Conservation (phyloP, 2,797 vertebrate species). For the Periparus ater region DNA sequence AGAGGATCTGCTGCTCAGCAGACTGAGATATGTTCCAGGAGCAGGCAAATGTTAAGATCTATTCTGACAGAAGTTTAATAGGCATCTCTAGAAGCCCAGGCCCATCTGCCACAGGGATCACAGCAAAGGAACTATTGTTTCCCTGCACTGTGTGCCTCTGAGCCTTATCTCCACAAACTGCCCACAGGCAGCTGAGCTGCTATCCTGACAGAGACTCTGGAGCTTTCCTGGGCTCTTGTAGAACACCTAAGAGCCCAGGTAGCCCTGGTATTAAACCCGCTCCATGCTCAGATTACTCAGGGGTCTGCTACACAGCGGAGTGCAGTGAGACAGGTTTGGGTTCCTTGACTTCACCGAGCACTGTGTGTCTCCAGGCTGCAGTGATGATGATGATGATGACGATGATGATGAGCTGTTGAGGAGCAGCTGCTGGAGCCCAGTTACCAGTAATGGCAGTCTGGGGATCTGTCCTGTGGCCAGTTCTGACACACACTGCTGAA, state of each 20-base stretch:
- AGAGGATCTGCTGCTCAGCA: neutral
- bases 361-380: neutral
- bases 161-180: neutral
- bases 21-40: neutral
- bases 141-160: neutral
- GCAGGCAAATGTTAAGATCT: neutral
- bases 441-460: neutral
- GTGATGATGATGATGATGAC: neutral
- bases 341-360: neutral
- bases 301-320: neutral
- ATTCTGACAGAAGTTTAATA: neutral
- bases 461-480: neutral
- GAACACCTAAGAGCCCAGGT: neutral
- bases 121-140: neutral
- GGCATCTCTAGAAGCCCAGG: neutral
- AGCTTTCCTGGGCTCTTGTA: neutral
- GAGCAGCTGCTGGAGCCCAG: neutral
- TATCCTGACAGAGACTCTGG: neutral
- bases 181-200: neutral
- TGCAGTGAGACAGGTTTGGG: accelerated
- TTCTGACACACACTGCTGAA: neutral
- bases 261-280: neutral
- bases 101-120: neutral
- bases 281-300: neutral
- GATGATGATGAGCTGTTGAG: neutral